Base-by-base conservation (phyloP, 1,140 invertebrate genomes). In the Zaprionus kolodkinae region DNA sequence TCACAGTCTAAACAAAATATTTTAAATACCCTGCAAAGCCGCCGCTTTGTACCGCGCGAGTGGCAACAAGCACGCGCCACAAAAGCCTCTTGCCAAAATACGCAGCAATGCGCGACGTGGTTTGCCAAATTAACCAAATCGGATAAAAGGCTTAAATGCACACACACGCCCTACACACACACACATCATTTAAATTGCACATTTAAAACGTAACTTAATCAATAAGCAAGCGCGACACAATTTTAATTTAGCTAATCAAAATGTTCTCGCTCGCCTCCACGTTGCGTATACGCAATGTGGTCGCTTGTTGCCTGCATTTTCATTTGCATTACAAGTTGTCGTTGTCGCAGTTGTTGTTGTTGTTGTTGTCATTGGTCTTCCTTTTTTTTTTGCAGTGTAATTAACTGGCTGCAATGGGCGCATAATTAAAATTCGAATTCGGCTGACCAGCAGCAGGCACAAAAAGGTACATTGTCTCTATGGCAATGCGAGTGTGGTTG, bases 401-500 rank as follows among this genome's bases (percentile, higher is more conserved):
- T 75, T 75, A 71, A 75, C 72, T 60, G 60, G 2, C 45, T 12
- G 45, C 45, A 11, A 2, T 60, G 27, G 60, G 60, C 54, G 72
- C 67, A 64, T 75, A 75, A 75, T 75, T 75, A 75, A 71, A 75
- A 75, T 71, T 59, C 68, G 55, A 71, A 67, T 60, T 72, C 68
- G 48, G 27, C 54, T 69, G 66, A 50, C 10, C 45, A 56, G 40
- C 27, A 17, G 15, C 59, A 52, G 21, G 21, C 21, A 21, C 21
- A 21, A 21, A 57, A 75, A 75, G 60, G 72, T 75, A 67, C 67
- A 71, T 75, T 75, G 72, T 71, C 35, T 43, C 17, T 25, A 21
- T 21, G 2, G 17, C 45, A 50, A 0, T 50, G 17, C 21, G 17
- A 3, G 45, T 11, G 45, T 21, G 21, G 21, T 21, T 21, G 21